Base-by-base conservation (phyloP, 1,140 invertebrate genomes). In the Caerostris darwini region DNA sequence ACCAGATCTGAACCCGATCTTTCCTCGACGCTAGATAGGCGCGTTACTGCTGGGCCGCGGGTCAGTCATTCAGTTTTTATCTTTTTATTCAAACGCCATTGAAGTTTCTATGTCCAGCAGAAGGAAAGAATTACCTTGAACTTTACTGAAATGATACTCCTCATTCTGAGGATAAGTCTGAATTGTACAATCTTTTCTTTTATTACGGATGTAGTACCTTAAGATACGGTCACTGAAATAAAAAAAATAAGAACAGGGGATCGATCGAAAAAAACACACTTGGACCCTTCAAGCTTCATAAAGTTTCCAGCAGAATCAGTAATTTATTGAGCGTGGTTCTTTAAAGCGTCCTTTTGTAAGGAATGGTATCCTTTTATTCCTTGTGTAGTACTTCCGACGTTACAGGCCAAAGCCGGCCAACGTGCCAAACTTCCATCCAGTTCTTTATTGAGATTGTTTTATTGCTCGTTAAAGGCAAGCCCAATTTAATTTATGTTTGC, bases 401-500 rank as follows among this genome's bases (percentile, higher is more conserved):
- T 77, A 50, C 71, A 50, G 12, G 71, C 5, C 69, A 4, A 7
- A 5, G 19, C 7, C 50, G 69, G 10, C 10, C 71, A 77, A 50
- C 71, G 71, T 77, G 82, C 82, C 82, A 8, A 58, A 83, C 56
- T 53, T n/a, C 50, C n/a, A 88, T 19, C 56, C 14, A 64, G 10
- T 88, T 88, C 86, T 53, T 61, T 64, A 64, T 88, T 64, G 14
- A 50, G 86, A 88, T 85, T 85, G 61, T 64, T 88, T 88, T 88
- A 67, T 88, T 64, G 86, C 86, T 88, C 86, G 86, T 88, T 88
- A 88, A 88, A 53, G 34, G 6, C 61, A 88, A 54, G 86, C 86
- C 50, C 86, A 53, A 88, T 88, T 88, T 64, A 88, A 88, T 88
- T 88, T 88, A 64, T 88, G 58, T 88, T 53, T 53, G 86, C 71